Conservation (phyloP, 2,888 invertebrate species). For the Ichneumon xanthorius region DNA sequence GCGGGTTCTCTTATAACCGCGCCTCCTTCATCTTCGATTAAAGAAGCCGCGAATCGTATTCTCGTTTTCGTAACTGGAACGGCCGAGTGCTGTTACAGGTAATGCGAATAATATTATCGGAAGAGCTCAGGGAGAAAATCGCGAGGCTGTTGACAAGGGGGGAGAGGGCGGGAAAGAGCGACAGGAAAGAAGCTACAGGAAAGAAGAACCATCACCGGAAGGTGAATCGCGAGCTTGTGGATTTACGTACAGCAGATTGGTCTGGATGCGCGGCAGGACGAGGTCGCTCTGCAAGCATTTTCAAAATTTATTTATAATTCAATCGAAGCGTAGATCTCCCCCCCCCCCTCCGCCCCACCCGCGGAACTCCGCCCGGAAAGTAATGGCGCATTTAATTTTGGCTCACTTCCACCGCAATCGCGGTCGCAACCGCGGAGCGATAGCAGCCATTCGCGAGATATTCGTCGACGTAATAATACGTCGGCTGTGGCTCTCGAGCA, state of each 20-base stretch:
- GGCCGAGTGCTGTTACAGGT: constrained; percentile 12
- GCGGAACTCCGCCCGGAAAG: background rate
- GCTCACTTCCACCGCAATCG: constrained; percentile 32
- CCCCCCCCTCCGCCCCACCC: background rate
- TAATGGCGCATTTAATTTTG: constrained; percentile 57
- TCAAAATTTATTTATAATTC: constrained; percentile 61
- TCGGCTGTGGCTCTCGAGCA: constrained; percentile 59
- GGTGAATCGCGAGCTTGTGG: background rate
- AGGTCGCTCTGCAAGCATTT: constrained; percentile 28
- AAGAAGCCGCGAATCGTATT: constrained; percentile 24
- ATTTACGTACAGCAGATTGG: background rate
- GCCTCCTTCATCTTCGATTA: background rate
- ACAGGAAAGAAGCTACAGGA: background rate
- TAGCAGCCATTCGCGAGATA: constrained; percentile 49
- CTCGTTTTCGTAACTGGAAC: constrained; percentile 24
- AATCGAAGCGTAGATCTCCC: constrained; percentile 33
- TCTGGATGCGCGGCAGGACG: background rate
- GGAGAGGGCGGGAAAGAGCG: background rate
- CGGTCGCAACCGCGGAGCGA: constrained; percentile 37
- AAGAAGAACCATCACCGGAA: background rate
- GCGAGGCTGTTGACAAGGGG: background rate
- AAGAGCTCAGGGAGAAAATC: constrained; percentile 1
- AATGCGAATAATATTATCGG: constrained; percentile 46
- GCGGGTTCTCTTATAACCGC: background rate
- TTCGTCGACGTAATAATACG: constrained; percentile 68